Evolutionary conservation across 1,140 invertebrate genomes (phyloP), one percentile per base, ranked within the genome.

Genomic region (Drosophila saltans): DNA sequence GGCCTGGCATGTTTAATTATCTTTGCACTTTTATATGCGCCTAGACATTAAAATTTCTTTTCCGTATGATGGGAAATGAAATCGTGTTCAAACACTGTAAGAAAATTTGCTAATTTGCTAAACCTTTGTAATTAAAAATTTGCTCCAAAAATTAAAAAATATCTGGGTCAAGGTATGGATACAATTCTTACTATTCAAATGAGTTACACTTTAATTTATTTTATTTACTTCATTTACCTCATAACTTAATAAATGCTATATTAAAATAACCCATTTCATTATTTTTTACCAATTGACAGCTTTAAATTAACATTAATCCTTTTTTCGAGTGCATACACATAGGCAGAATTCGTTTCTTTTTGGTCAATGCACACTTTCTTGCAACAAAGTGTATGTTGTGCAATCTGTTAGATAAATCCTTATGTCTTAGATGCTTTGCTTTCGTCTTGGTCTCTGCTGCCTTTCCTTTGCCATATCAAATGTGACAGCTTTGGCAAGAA

Each of bases 1-100:
- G 73, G 75, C 71, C 69, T 89, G 83, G 84, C 83, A 89, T 69
- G 68, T 88, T 89, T 88, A 88, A 88, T 88, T 88, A 89, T 88
- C 80, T 83, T 88, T 88, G 84, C 73, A 75, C 45, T 89, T 89
- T 78, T 78, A 63, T 78, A 69, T 75, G 69, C 80, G 41, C 48
- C 24, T 60, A 72, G 72, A 80, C 80, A 86, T 73, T 72, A 88
- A 83, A 52, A 26, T 52, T 52, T 79, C 72, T 48, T 69, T 85
- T 88, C 72, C 72, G 72, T 88, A 58, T 76, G 64, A 52, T 52
- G 62, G 3, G 59, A 59, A 10, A 16, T 45, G 40, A 28, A 26
- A 36, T 52, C 21, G 21, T 52, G 8, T 26, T 24, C 1, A 24
- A 24, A 16, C 69, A 83, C 76, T 69, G 78, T 11, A 48, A 48